Conservation (phyloP, 2,113 vertebrate species). For the Ardeotis arabs region DNA sequence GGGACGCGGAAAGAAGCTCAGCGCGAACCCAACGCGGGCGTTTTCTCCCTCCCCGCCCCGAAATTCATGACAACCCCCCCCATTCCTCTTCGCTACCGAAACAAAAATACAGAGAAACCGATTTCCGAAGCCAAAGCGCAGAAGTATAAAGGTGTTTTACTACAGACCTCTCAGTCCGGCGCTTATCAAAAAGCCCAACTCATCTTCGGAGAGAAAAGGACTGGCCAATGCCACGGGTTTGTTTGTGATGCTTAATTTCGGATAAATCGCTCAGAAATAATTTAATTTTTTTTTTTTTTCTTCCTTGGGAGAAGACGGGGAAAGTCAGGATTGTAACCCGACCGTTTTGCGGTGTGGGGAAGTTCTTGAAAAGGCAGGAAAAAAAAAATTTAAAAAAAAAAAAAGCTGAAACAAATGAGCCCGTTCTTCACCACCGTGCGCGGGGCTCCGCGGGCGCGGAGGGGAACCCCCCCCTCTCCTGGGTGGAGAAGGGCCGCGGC, state of each 20-base stretch:
- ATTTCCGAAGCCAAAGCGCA: slow-evolving; percentile 57
- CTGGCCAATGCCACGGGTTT: neutral
- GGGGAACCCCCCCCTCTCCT: neutral
- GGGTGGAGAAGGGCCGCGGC: neutral
- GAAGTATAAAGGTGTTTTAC: slow-evolving; percentile 56
- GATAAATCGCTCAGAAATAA: neutral
- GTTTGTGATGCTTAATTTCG: slow-evolving; percentile 7
- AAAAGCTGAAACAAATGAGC: slow-evolving; percentile 6
- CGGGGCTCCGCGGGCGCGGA: neutral
- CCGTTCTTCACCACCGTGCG: neutral
- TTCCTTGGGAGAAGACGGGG: neutral
- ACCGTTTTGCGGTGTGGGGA: neutral
- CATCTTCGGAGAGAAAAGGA: slow-evolving; percentile 17
- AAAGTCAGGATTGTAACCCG: neutral
- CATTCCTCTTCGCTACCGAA: neutral
- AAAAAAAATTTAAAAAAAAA: neutral
- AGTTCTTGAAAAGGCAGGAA: neutral
- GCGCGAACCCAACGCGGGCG: neutral
- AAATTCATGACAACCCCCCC: neutral
- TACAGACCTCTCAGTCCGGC: slow-evolving; percentile 64
- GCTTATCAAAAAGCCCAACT: slow-evolving; percentile 14
- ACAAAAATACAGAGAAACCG: slow-evolving; percentile 51
- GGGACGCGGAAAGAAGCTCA: slow-evolving; percentile 41
- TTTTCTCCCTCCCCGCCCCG: neutral
- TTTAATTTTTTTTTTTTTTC: neutral